Base-by-base conservation (phyloP, 35 echinoderm and acorn worm genomes). In the Amphiura filiformis region DNA sequence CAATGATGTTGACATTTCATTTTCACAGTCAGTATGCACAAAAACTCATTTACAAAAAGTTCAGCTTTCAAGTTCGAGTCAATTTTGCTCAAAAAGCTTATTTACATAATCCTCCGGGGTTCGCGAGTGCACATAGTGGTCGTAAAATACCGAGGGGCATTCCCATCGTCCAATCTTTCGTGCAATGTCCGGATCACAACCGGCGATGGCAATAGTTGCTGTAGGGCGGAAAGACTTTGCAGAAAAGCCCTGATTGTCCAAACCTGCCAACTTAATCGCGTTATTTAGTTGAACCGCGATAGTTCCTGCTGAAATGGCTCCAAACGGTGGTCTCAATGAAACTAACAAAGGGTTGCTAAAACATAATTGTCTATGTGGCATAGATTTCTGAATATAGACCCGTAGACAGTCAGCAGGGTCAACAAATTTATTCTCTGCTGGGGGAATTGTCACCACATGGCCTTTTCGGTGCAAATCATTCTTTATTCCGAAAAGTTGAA, bases 81-180 rank as follows among this genome's bases (percentile, higher is more conserved):
- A n/a, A n/a, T n/a, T n/a, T n/a, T 52, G 44, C 20, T 52, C 44
- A 52, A 52, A 52, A 52, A 52, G 44, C 44, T 52, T 52, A 52
- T 52, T 52, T 7, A 52, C 7, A 20, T 11, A 52, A 7, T 52
- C n/a, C 36, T 14, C 13, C 34, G 35, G 83, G 31, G 83, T 85
- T 37, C 35, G 41, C 31, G 0, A 85, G 49, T 87, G 38, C 76
- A 87, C 85, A 77, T 78, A 87, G n/a, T 78, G 65, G n/a, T 87
- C 85, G 78, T 87, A 78, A 78, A 87, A 85, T 78, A 77, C 76
- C 35, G 85, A 87, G 4, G 85, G 41, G 76, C 65, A 87, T 47
- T 87, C 76, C 85, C 85, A 87, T 26, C 65, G 34, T 38, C 65
- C 35, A 33, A 77, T 87, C 39, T 87, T 78, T 78, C 35, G 57